Percentiles rank a stretch among this genome's conserved stretches.
Conservation (phyloP, 1,140 invertebrate species). For the Brachionus calyciflorus region DNA sequence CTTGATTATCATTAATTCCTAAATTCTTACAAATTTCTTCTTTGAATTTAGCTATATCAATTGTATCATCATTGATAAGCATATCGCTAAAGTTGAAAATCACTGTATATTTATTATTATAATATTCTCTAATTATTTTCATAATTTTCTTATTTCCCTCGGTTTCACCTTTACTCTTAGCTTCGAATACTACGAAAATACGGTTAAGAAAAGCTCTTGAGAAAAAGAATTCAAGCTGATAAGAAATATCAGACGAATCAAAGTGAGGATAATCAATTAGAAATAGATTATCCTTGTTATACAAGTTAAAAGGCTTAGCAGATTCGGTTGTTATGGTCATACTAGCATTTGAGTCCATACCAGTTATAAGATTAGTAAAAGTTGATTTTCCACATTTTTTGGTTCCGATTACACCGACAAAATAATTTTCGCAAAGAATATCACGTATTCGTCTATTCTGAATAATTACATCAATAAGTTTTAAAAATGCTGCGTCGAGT, state of each 20-base stretch:
- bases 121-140: too few relatives aligned
- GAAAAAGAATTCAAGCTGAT: slow-evolving; percentile 2
- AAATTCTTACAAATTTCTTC: too few relatives aligned
- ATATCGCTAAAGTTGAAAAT: too few relatives aligned
- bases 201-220: not conserved
- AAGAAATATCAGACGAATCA: not conserved
- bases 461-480: not conserved
- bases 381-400: slow-evolving; percentile 5
- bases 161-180: too few relatives aligned
- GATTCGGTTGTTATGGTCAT: not conserved
- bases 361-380: not conserved
- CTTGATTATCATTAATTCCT: too few relatives aligned
- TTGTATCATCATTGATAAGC: too few relatives aligned
- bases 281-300: not conserved
- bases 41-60: too few relatives aligned
- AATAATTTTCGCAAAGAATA: slow-evolving; percentile 11
- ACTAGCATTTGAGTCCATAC: not conserved
- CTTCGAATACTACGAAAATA: not conserved
- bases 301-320: not conserved
- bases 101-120: too few relatives aligned
- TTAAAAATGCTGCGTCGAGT: not conserved
- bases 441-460: not conserved
- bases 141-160: too few relatives aligned
- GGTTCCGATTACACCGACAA: slow-evolving; percentile 13
- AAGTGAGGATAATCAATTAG: slow-evolving; percentile 18